These are phyloP conservation scores for Oceanodroma leucorhoa DNA, from an alignment of 2,797 vertebrate genomes.

Conservation along the genomic window DNA sequence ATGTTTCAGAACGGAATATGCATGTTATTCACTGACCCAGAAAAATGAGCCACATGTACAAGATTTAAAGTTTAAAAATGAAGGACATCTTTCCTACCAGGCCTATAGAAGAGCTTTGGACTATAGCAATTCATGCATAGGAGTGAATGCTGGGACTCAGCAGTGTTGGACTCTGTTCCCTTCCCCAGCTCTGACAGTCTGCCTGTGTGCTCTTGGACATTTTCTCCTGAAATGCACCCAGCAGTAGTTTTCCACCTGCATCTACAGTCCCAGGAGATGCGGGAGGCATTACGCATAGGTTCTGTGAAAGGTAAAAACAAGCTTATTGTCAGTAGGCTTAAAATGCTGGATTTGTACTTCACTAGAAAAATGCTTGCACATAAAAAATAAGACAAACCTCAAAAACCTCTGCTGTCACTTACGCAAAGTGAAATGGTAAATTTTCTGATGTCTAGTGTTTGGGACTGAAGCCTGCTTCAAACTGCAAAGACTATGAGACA, in stretches of 20 bases:
- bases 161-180: neutral
- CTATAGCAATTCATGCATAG: neutral
- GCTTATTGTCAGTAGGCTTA: neutral
- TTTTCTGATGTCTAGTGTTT: neutral
- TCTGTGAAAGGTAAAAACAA: constrained; percentile 1
- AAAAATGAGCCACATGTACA: neutral
- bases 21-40: neutral
- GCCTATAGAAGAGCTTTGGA: neutral
- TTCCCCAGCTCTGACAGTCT: neutral
- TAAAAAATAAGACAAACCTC: neutral
- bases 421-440: neutral
- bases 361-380: neutral
- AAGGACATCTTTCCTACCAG: neutral
- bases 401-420: neutral
- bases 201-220: neutral
- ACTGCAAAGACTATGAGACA: neutral
- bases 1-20: neutral
- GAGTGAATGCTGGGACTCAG: neutral
- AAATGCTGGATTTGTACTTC: neutral
- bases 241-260: constrained; percentile 60
- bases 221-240: neutral
- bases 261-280: neutral
- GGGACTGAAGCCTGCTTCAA: neutral
- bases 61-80: neutral
- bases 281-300: neutral